phyloP scores from a whole-genome alignment of 2,113 vertebrate species.

The Zeus faber region DNA sequence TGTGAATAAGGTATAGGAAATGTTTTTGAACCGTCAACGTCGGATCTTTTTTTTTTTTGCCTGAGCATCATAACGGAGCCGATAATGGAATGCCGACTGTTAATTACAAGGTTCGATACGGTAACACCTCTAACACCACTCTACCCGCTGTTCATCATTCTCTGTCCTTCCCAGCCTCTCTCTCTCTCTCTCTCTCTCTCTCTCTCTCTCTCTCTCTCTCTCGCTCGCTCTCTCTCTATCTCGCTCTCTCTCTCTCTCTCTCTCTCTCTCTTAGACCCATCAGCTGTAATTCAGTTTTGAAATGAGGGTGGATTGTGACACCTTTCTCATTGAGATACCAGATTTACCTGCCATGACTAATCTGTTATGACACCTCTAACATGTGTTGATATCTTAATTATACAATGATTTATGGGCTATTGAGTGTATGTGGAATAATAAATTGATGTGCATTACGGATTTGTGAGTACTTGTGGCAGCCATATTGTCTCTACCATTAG shows the following conservation, averaged over 20 bases:
- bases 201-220: background rate
- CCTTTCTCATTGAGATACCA: slow-evolving; percentile 55
- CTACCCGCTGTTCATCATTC: slow-evolving; percentile 27
- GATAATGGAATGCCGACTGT: slow-evolving; percentile 11
- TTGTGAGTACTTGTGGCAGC: slow-evolving; percentile 40
- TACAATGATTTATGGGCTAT: too few species aligned
- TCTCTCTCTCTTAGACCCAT: background rate
- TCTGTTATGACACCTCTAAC: slow-evolving; percentile 57
- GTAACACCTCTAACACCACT: slow-evolving; percentile 16
- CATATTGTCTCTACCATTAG: slow-evolving; percentile 44
- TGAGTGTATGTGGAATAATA: slow-evolving; percentile 48
- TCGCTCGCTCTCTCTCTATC: slow-evolving; percentile 13
- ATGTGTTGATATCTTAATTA: slow-evolving; percentile 48
- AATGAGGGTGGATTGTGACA: slow-evolving; percentile 45
- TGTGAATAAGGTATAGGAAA: too few species aligned
- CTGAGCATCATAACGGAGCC: background rate
- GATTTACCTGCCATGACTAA: slow-evolving; percentile 63
- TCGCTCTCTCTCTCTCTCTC: slow-evolving; percentile 26
- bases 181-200: background rate
- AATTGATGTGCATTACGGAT: slow-evolving; percentile 52
- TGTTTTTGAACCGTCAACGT: too few species aligned
- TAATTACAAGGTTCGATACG: slow-evolving; percentile 26
- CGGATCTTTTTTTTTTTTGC: background rate
- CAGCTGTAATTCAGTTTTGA: slow-evolving; percentile 39
- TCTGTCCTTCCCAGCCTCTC: slow-evolving; percentile 3